phyloP scores from a whole-genome alignment of 2,797 vertebrate species.

The Phaenicophaeus curvirostris region DNA sequence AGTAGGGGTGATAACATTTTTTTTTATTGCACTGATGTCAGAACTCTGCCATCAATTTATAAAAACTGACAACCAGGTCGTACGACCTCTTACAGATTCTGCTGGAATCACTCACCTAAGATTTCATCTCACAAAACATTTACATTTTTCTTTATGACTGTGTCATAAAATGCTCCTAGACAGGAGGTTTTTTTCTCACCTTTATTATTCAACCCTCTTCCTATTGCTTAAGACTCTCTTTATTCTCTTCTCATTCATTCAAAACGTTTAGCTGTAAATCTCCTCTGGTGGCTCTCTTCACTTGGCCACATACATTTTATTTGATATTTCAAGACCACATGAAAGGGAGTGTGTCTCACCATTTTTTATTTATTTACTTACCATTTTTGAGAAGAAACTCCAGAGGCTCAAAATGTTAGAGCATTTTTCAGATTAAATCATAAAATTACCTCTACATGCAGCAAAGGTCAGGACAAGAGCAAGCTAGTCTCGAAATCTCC shows the following conservation, averaged over 20 bases:
- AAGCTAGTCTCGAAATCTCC: background rate
- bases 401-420: background rate
- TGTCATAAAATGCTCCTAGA: background rate
- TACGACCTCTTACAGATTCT: background rate
- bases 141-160: background rate
- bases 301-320: background rate
- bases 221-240: background rate
- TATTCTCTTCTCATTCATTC: background rate
- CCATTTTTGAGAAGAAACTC: background rate
- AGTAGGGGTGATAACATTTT: background rate
- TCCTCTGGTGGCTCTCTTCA: background rate
- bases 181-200: background rate
- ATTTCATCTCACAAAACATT: background rate
- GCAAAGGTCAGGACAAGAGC: background rate
- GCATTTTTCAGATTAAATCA: background rate
- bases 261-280: background rate
- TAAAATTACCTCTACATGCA: background rate
- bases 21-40: background rate
- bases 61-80: background rate
- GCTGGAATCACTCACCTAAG: background rate
- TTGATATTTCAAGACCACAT: background rate
- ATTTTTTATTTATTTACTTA: background rate
- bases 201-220: background rate
- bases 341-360: background rate
- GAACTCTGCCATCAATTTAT: background rate